Evolutionary conservation across 2,797 vertebrate genomes (phyloP), one percentile per base, ranked within the genome.

Genomic region (Enoplosus armatus): DNA sequence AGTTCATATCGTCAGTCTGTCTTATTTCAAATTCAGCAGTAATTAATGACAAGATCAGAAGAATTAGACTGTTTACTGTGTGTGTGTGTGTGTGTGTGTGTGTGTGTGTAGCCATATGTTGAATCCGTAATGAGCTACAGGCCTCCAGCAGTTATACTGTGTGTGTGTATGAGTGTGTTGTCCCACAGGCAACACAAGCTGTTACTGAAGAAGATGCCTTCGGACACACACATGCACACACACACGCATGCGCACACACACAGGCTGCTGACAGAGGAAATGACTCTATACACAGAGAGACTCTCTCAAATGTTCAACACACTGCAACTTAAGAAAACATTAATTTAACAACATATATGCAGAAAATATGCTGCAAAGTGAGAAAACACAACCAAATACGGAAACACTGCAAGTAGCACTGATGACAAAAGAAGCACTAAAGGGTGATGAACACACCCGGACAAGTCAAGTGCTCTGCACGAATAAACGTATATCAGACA

Each of bases 151-250:
- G 60, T 87, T 77, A 67, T 48, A 83, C 45, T 56, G 47, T 60
- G 73, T 69, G 63, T 74, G 72, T 75, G 24, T 68, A 43, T 55
- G 78, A 85, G 70, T 74, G 37, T 80, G 77, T 80, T 81, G 64
- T 87, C 88, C 90, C 85, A 90, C 68, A 92, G 92, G 92, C 90
- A 89, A 80, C 86, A 90, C 91, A 93, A 90, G 87, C 92, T 92
- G 92, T 91, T 78, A 82, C 82, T 74, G 45, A 79, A 72, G 56
- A 91, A 74, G 72, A 87, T 78, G 88, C 90, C 88, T 85, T 89
- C 0, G 60, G 87, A 80, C 65, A 87, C 58, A 59, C 20, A 50
- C 41, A 48, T 47, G 69, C 37, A 47, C 61, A 58, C 63, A 76
- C 55, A 66, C 41, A 70, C 61, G 67, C 48, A 71, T 41, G 77